These are phyloP conservation scores for Leptopterna dolabrata DNA, from an alignment of 2,888 invertebrate species.

Conservation along the genomic window DNA sequence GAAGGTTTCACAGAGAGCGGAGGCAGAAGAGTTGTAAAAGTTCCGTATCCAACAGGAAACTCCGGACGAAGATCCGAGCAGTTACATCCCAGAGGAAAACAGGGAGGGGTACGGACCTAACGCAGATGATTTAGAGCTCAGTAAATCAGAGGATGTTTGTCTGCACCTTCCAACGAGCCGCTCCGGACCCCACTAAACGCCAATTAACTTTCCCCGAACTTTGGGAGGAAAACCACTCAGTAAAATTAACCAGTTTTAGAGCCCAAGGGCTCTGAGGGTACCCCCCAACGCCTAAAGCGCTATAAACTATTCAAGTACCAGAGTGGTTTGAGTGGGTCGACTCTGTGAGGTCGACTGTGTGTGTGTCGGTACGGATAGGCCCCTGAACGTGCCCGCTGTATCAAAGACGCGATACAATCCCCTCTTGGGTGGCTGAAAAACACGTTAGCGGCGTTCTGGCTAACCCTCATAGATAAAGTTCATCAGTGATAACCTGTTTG, in stretches of 20 bases:
- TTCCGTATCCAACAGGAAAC: not conserved
- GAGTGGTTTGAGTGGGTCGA: not conserved
- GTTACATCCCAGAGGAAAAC: not conserved
- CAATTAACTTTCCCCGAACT: not conserved
- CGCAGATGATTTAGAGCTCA: not conserved
- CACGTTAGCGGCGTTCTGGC: not conserved
- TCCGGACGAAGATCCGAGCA: not conserved
- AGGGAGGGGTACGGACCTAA: not conserved
- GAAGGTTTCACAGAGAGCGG: not conserved
- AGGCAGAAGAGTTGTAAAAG: not conserved
- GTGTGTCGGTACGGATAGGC: not conserved
- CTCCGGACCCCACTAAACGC: not conserved
- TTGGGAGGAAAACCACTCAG: not conserved
- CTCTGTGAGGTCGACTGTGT: not conserved
- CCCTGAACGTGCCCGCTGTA: not conserved
- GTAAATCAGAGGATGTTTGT: conserved; percentile 7
- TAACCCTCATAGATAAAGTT: no score
- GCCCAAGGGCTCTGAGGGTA: not conserved
- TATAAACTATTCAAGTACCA: not conserved
- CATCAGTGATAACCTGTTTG: no score
- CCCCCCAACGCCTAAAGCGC: not conserved
- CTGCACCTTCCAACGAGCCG: not conserved
- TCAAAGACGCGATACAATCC: not conserved
- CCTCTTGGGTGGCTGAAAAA: not conserved
- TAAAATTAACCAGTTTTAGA: not conserved